phyloP scores from a whole-genome alignment of 2,888 invertebrate species.

The Pocota personata region DNA sequence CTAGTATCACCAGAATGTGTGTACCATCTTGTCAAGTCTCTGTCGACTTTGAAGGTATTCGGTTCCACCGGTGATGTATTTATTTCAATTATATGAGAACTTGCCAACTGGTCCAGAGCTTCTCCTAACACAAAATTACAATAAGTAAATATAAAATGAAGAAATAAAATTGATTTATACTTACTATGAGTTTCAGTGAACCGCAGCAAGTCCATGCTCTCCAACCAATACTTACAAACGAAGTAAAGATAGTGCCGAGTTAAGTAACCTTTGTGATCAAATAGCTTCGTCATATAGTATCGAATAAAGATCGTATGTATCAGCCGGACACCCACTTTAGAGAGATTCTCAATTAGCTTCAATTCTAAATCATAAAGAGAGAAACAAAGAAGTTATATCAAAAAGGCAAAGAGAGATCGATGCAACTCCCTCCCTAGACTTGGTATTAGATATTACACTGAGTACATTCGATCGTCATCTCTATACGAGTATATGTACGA shows the following conservation, averaged over 20 bases:
- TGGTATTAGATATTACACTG: too few species aligned
- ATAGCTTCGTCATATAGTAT: conserved; percentile 78
- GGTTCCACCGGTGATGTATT: conserved; percentile 9
- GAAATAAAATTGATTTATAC: neutral
- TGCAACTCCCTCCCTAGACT: too few species aligned
- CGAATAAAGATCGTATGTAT: conserved; percentile 79
- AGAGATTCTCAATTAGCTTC: conserved; percentile 77
- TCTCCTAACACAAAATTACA: conserved; percentile 75
- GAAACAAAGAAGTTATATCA: neutral
- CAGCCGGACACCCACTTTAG: conserved; percentile 78
- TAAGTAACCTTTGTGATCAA: conserved; percentile 80
- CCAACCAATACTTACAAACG: conserved; percentile 80
- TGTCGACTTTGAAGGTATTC: conserved; percentile 27
- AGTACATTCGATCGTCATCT: too few species aligned
- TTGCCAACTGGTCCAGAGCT: conserved; percentile 78
- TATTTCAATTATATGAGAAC: conserved; percentile 76
- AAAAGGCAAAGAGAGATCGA: too few species aligned
- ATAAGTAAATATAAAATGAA: neutral
- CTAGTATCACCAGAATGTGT: conserved; percentile 45
- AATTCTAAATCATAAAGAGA: conserved; percentile 75
- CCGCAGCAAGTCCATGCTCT: conserved; percentile 74
- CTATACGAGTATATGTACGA: too few species aligned
- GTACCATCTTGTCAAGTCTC: conserved; percentile 56
- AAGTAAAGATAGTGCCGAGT: conserved; percentile 79
- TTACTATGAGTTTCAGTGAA: conserved; percentile 78